Evolutionary conservation across 2,888 invertebrate species (phyloP), one percentile per base, ranked within the genome.

Genomic region (Campoplex nolae): DNA sequence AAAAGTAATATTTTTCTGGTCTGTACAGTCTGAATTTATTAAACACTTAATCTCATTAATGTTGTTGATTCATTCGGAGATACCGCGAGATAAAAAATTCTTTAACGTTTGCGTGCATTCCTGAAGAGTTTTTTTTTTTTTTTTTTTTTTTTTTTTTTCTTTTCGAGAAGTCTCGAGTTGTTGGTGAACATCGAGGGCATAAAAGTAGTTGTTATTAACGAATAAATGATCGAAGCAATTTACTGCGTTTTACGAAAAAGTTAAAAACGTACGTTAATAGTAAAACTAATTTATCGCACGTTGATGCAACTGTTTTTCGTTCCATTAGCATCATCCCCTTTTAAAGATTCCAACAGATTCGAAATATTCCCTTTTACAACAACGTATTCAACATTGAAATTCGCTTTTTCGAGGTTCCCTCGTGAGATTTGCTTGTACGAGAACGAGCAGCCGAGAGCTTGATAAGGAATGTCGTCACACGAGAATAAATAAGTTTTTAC

Each of bases 401-500:
- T 65, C 56, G 71, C 62, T 71, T 70, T 76, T 81, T 71, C 62
- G 51, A 51, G n/a, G 28, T 51, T 68, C 35, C 38, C 48, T 71
- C 54, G 42, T 32, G 48, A 28, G 42, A 8, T 35, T 23, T n/a
- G 42, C 45, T 54, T 32, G 58, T 42, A 45, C 42, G 71, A 28
- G 67, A 65, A 28, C 38, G 67, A 73, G 58, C 56, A 28, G 76
- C 16, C 62, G 35, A 62, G 32, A 74, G 54, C 42, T 82, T 65
- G 74, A 78, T 74, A 67, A 80, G 84, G 80, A 75, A 74, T 70
- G 74, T 45, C 68, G 73, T 56, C 86, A 42, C 51, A 54, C 32
- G 73, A 68, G 76, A 77, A 86, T 86, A 86, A 86, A 86, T 86
- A 83, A 86, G 83, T 86, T 80, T 76, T 86, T 83, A 68, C 76